A percentile compares a stretch with the other conserved stretches of the same genome.
Evolutionary conservation across 92 coral and sea anemone species (phyloP).

Genomic region (Desmophyllum pertusum): DNA sequence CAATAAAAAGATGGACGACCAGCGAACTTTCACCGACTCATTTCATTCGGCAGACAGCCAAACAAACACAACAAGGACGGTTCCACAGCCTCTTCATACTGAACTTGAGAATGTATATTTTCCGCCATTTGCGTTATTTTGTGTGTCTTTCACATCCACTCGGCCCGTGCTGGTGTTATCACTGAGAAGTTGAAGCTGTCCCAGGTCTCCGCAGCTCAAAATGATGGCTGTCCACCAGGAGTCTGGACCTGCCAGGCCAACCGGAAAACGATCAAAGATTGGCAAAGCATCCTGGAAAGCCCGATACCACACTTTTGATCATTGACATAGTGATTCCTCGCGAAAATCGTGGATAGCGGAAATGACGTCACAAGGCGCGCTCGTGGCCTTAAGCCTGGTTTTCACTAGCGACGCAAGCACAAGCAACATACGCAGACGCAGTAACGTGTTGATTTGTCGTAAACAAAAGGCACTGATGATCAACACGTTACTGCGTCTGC

Average conservation of each 20-base stretch:
- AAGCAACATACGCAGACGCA: too few relatives aligned
- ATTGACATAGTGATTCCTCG: too few relatives aligned
- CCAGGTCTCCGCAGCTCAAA: not conserved
- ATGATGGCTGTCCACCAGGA: not conserved
- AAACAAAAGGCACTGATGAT: too few relatives aligned
- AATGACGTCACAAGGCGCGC: too few relatives aligned
- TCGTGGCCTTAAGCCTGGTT: too few relatives aligned
- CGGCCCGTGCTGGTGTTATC: not conserved
- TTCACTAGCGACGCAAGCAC: too few relatives aligned
- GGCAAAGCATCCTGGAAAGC: too few relatives aligned
- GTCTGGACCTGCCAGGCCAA: conserved; percentile 6
- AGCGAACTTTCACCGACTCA: not conserved
- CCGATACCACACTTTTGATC: too few relatives aligned
- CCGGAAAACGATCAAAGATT: not conserved
- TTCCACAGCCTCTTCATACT: not conserved
- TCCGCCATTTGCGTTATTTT: not conserved
- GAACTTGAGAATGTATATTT: not conserved
- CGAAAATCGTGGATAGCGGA: too few relatives aligned
- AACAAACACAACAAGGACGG: not conserved
- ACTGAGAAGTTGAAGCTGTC: not conserved
- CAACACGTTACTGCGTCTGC: too few relatives aligned
- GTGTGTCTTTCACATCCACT: not conserved
- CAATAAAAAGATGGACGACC: not conserved
- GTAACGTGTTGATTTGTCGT: too few relatives aligned
- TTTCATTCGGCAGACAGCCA: not conserved